Evolutionary conservation across 1,140 invertebrate species (phyloP).

Genomic region (Anadara kagoshimensis): DNA sequence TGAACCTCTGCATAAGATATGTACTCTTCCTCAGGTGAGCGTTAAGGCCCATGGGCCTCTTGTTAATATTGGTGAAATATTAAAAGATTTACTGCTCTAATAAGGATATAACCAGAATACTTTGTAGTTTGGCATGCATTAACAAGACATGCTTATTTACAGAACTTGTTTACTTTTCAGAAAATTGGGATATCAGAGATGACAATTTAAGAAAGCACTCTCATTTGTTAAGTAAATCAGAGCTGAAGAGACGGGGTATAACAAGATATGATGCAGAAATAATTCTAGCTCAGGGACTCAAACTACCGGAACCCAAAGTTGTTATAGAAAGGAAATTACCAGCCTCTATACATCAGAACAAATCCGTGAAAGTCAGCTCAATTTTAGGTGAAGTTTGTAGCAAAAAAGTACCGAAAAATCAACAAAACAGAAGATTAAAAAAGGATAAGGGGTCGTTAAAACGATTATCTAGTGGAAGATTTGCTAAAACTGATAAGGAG

Average conservation of each 20-base stretch:
- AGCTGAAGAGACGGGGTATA: slow-evolving; percentile 78
- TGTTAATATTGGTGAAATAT: too few relatives aligned
- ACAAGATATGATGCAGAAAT: slow-evolving; percentile 91
- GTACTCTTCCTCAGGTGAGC: too few relatives aligned
- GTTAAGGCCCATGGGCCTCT: too few relatives aligned
- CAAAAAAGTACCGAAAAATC: slow-evolving; percentile 35
- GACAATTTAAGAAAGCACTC: slow-evolving; percentile 67
- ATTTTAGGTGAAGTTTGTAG: not conserved
- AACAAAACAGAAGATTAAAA: slow-evolving; percentile 10
- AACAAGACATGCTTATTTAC: too few relatives aligned
- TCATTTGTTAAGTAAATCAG: slow-evolving; percentile 66
- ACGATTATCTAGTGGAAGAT: too few relatives aligned
- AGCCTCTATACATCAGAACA: not conserved
- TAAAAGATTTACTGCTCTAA: too few relatives aligned
- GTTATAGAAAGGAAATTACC: slow-evolving; percentile 38
- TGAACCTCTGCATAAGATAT: too few relatives aligned
- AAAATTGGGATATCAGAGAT: slow-evolving; percentile 69
- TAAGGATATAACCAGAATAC: too few relatives aligned
- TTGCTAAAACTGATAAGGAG: too few relatives aligned
- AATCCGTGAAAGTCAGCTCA: too few relatives aligned
- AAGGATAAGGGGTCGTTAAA: too few relatives aligned
- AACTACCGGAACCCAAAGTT: slow-evolving; percentile 79
- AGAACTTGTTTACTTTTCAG: slow-evolving; percentile 36
- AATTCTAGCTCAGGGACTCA: slow-evolving; percentile 89
- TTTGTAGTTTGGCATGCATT: too few relatives aligned